phyloP scores from a whole-genome alignment of 1,140 invertebrate genomes.

The Alviniconcha marisindica region DNA sequence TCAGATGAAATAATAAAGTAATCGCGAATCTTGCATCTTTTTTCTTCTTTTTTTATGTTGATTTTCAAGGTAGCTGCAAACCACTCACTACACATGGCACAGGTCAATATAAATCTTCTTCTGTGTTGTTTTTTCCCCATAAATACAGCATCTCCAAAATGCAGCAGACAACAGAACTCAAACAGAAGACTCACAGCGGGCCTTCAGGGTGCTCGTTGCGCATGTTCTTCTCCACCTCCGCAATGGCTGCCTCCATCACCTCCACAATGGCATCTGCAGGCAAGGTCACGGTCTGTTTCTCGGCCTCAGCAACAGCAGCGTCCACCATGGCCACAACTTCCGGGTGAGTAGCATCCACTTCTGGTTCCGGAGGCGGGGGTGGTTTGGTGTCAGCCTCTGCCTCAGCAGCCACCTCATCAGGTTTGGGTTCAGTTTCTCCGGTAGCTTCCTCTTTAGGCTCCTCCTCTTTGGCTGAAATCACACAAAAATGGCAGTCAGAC shows the following conservation, averaged over 20 bases:
- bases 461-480: conserved; percentile 38
- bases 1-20: not conserved
- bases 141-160: not conserved
- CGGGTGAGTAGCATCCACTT: conserved; percentile 69
- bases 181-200: conserved; percentile 66
- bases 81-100: too few relatives aligned
- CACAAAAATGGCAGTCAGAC: too few relatives aligned
- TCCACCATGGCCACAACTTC: conserved; percentile 71
- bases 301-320: conserved; percentile 65
- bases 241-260: conserved; percentile 68
- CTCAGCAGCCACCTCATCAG: conserved; percentile 22
- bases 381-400: conserved; percentile 30
- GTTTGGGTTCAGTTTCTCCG: conserved; percentile 41
- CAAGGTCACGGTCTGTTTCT: conserved; percentile 61
- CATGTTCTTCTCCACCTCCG: conserved; percentile 66
- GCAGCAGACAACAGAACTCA: not conserved
- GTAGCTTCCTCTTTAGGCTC: conserved; percentile 39
- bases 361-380: conserved; percentile 28
- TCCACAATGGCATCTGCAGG: conserved; percentile 69
- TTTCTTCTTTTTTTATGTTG: too few relatives aligned
- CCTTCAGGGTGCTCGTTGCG: conserved; percentile 59
- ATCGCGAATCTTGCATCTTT: not conserved
- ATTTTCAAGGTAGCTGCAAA: too few relatives aligned
- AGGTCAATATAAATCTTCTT: too few relatives aligned
- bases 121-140: too few relatives aligned